A percentile compares a stretch with the other conserved stretches of the same genome.
phyloP scores from a whole-genome alignment of 2,888 invertebrate genomes.

The Melieria picta region DNA sequence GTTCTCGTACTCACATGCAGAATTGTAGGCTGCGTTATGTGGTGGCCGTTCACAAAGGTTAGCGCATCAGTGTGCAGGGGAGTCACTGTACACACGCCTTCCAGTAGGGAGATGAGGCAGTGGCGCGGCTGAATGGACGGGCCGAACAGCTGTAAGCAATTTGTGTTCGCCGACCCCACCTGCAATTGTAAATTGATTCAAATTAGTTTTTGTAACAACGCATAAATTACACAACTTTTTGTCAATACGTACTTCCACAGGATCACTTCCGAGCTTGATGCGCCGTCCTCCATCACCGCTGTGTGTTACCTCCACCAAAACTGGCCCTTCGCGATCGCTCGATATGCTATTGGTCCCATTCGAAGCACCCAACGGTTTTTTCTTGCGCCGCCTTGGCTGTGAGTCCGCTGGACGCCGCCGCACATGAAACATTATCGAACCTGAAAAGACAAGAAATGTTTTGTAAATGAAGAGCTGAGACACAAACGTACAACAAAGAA shows the following conservation, averaged over 20 bases:
- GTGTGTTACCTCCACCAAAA: conserved; percentile 71
- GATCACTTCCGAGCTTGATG: conserved; percentile 72
- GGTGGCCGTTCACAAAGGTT: conserved; percentile 93
- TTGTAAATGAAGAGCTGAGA: background rate
- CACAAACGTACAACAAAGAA: background rate
- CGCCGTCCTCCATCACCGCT: conserved; percentile 72
- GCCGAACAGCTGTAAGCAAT: conserved; percentile 82
- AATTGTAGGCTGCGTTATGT: conserved; percentile 91
- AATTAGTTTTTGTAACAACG: background rate
- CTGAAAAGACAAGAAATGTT: conserved; percentile 65
- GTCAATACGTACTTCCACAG: conserved; percentile 71
- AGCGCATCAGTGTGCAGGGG: conserved; percentile 93
- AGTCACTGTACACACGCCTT: conserved; percentile 92
- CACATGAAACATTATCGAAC: conserved; percentile 98
- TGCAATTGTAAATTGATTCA: conserved; percentile 50
- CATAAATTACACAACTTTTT: conserved; percentile 1
- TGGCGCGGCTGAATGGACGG: conserved; percentile 94
- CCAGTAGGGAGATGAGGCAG: conserved; percentile 92
- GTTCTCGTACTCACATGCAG: conserved; percentile 73
- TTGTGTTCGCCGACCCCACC: conserved; percentile 83
- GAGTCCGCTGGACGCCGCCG: conserved; percentile 91
- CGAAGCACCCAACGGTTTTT: conserved; percentile 71
- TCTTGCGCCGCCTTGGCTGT: conserved; percentile 89
- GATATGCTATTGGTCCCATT: conserved; percentile 69
- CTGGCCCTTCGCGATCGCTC: conserved; percentile 75